Percentiles rank a stretch among this genome's conserved stretches.
Evolutionary conservation across 30 jellyfish, hydroid and myxozoan species (phyloP).

Genomic region (Phacellophora camtschatica): DNA sequence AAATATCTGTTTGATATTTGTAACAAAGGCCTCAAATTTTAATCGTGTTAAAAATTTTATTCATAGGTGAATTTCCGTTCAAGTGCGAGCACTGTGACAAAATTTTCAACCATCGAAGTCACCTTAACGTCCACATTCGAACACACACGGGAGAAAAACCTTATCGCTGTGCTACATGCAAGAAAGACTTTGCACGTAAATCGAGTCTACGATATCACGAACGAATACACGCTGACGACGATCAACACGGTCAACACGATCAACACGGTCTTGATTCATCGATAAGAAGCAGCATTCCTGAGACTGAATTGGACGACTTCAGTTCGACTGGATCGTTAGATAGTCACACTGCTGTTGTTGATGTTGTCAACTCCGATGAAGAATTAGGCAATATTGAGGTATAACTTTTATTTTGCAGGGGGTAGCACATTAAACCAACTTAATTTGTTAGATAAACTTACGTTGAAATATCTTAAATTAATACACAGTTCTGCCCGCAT

Average conservation of each 20-base stretch:
- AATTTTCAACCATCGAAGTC: conserved; percentile 94
- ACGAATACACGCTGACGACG: conserved; percentile 63
- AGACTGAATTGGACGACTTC: conserved; percentile 39
- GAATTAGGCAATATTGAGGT: too few species aligned
- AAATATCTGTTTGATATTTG: too few species aligned
- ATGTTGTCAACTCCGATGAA: conserved; percentile 22
- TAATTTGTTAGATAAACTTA: too few species aligned
- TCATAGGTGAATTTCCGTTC: conserved; percentile 86
- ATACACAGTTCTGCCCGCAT: too few species aligned
- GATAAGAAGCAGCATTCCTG: background rate
- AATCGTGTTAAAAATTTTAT: too few species aligned
- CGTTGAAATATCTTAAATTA: too few species aligned
- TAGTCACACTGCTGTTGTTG: conserved; percentile 29
- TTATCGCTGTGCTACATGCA: conserved; percentile 69
- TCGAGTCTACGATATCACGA: conserved; percentile 84
- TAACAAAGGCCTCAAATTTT: too few species aligned
- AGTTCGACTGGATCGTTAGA: conserved; percentile 53
- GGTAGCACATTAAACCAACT: too few species aligned
- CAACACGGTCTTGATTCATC: background rate
- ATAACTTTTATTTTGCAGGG: too few species aligned
- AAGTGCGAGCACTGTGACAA: conserved; percentile 87
- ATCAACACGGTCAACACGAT: background rate
- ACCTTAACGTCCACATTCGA: conserved; percentile 85
- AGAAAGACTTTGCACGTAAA: conserved; percentile 86
- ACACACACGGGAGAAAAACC: conserved; percentile 98